Percentiles rank a stretch among this genome's conserved stretches.
phyloP scores from a whole-genome alignment of 2,797 vertebrate species.

The Glossophaga mutica region DNA sequence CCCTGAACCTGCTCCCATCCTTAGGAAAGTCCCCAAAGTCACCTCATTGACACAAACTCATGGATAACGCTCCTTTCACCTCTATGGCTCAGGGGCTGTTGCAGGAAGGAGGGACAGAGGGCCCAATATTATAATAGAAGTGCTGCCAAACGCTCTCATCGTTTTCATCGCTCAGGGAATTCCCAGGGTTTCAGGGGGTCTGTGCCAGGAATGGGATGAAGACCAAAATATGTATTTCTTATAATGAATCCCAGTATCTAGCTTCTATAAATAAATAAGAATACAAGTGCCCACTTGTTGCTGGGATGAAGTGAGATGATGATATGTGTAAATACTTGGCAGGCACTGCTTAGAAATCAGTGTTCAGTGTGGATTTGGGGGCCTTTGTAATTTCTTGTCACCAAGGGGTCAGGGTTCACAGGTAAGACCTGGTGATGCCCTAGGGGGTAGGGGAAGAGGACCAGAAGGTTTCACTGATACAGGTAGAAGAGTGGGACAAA shows the following conservation, averaged over 20 bases:
- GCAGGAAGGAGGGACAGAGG: background rate
- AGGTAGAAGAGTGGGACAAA: background rate
- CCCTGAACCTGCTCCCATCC: background rate
- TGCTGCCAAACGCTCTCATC: background rate
- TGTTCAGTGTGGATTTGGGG: background rate
- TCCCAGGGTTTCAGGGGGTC: background rate
- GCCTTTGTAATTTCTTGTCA: background rate
- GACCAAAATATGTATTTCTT: background rate
- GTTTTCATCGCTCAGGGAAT: background rate
- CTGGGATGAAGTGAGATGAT: background rate
- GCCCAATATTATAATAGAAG: background rate
- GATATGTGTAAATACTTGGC: background rate
- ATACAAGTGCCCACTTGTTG: background rate
- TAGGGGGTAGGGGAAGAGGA: background rate
- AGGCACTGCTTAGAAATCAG: background rate
- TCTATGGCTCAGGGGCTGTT: background rate
- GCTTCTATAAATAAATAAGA: background rate
- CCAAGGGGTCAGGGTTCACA: background rate
- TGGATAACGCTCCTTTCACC: background rate
- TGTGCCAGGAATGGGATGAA: background rate
- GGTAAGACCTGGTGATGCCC: background rate
- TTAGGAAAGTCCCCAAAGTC: background rate
- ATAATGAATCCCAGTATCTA: background rate
- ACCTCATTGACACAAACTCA: background rate
- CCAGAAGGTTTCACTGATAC: background rate